Conservation (phyloP, 1,140 invertebrate genomes). For the Drosophila santomea region DNA sequence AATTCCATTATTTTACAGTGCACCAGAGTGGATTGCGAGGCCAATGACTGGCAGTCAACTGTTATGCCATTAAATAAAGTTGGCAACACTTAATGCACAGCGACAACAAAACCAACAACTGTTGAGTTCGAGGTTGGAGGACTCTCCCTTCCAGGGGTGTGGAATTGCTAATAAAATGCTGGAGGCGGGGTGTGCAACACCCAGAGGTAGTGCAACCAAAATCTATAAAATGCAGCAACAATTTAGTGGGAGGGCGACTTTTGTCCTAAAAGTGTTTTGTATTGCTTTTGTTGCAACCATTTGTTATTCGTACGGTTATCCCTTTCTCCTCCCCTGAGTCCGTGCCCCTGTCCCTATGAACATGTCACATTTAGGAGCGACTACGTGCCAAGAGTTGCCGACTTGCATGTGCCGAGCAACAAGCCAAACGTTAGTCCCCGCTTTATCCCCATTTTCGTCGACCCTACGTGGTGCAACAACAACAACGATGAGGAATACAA, state of each 20-base stretch:
- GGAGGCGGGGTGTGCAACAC: background rate
- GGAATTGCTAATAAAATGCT: conserved; percentile 49
- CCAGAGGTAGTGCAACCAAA: conserved; percentile 19
- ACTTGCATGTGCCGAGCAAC: conserved; percentile 74
- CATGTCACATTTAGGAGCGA: conserved; percentile 72
- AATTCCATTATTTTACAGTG: conserved; percentile 3
- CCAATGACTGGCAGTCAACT: conserved; percentile 73
- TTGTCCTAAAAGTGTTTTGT: conserved; percentile 52
- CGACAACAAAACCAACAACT: conserved; percentile 80
- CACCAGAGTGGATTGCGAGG: conserved; percentile 23
- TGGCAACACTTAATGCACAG: conserved; percentile 84
- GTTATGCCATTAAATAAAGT: conserved; percentile 84
- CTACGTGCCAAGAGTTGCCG: conserved; percentile 77
- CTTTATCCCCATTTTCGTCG: background rate
- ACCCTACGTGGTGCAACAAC: conserved; percentile 9
- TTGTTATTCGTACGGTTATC: conserved; percentile 48
- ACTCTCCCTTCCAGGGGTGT: conserved; percentile 20
- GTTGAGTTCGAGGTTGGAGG: conserved; percentile 31
- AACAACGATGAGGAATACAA: conserved; percentile 4
- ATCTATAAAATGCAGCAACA: conserved; percentile 59
- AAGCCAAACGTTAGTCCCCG: conserved; percentile 52
- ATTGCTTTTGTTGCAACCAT: conserved; percentile 41
- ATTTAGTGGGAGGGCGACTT: conserved; percentile 15
- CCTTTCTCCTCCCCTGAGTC: conserved; percentile 1
- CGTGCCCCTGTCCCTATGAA: conserved; percentile 47